phyloP scores from a whole-genome alignment of 2,797 vertebrate species.

The Coranthus polyacanthus region DNA sequence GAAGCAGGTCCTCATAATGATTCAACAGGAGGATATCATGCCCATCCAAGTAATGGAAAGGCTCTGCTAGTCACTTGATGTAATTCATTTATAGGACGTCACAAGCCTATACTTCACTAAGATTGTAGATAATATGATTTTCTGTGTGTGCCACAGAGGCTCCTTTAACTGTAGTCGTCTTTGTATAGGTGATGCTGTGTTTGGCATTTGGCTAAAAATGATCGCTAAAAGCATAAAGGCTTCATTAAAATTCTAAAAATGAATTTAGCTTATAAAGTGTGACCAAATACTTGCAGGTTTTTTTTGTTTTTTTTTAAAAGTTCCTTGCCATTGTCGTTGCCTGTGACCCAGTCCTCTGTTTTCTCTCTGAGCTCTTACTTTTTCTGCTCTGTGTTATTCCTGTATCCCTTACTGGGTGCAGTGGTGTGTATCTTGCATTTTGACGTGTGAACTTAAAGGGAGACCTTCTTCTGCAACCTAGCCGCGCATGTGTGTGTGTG shows the following conservation, averaged over 20 bases:
- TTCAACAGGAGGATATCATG: constrained; percentile 7
- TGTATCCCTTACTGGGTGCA: constrained; percentile 43
- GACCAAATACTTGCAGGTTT: no score
- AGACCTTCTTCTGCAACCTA: constrained; percentile 40
- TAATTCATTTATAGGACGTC: background rate
- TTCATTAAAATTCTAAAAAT: no score
- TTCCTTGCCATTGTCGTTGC: constrained; percentile 12
- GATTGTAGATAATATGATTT: background rate
- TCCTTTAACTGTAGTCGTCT: background rate
- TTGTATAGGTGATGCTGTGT: background rate
- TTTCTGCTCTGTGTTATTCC: constrained; percentile 43
- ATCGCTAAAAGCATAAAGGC: no score
- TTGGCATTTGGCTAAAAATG: no score
- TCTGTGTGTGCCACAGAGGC: background rate
- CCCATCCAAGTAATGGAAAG: background rate
- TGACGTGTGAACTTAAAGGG: constrained; percentile 60
- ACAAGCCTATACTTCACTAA: background rate
- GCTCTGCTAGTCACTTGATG: constrained; percentile 10
- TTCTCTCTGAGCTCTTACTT: constrained; percentile 29
- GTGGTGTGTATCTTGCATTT: constrained; percentile 38
- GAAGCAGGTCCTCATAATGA: constrained; percentile 3
- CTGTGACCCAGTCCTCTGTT: constrained; percentile 17
- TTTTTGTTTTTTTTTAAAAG: constrained; percentile 31
- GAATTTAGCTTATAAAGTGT: constrained; percentile 22
- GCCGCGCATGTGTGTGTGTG: background rate